Evolutionary conservation across 2,797 vertebrate genomes (phyloP).

Genomic region (Cottoperca gobio): DNA sequence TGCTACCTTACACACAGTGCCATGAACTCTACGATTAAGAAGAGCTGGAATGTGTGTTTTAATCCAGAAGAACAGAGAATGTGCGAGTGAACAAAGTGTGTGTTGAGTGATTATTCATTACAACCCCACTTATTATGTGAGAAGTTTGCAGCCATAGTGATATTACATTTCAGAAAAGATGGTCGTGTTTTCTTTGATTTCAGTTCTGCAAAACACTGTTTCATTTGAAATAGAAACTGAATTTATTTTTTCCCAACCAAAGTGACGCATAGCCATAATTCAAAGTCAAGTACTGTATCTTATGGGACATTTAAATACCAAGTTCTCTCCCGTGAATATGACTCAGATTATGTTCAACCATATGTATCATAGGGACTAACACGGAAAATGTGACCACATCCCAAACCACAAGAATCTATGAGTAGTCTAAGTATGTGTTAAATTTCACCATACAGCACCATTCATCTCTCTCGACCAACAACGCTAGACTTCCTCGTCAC

Average conservation of each 20-base stretch:
- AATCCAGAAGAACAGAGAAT: neutral
- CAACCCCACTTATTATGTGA: slow-evolving; percentile 6
- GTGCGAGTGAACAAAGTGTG: slow-evolving; percentile 8
- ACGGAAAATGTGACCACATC: slow-evolving; percentile 61
- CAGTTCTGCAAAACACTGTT: neutral
- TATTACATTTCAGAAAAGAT: neutral
- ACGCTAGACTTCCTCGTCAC: slow-evolving; percentile 52
- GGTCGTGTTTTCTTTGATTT: neutral
- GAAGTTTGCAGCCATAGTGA: slow-evolving; percentile 13
- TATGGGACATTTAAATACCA: slow-evolving; percentile 47
- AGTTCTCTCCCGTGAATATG: slow-evolving; percentile 37
- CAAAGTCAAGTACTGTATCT: slow-evolving; percentile 27
- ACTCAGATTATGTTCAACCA: slow-evolving; percentile 37
- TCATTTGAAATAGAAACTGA: neutral
- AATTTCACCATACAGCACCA: slow-evolving; percentile 55
- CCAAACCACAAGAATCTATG: slow-evolving; percentile 59
- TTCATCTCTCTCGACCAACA: slow-evolving; percentile 52
- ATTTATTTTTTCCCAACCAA: slow-evolving; percentile 21
- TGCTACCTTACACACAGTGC: slow-evolving; percentile 22
- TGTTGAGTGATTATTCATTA: slow-evolving; percentile 24
- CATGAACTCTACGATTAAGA: slow-evolving; percentile 25
- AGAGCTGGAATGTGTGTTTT: slow-evolving; percentile 8
- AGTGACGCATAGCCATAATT: slow-evolving; percentile 48
- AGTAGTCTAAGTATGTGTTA: slow-evolving; percentile 61
- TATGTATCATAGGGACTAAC: slow-evolving; percentile 55